Conservation (phyloP, 2,113 vertebrate genomes). For the Elachura formosa region DNA sequence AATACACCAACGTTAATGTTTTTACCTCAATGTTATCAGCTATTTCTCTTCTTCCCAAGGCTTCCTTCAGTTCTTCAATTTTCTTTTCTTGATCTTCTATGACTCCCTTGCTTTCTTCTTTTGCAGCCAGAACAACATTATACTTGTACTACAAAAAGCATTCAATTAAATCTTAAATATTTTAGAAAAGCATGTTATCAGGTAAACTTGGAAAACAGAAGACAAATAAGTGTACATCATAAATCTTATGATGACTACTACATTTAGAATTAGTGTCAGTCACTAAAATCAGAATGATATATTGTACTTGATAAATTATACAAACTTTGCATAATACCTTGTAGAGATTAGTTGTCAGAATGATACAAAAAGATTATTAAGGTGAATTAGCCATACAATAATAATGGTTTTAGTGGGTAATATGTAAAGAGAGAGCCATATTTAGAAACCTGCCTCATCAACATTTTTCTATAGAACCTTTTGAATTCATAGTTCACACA, state of each 20-base stretch:
- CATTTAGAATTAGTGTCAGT: not conserved
- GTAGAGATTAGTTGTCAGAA: not conserved
- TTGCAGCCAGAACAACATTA: slow-evolving; percentile 72
- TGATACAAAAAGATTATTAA: not conserved
- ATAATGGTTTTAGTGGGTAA: too few species aligned
- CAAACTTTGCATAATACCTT: not conserved
- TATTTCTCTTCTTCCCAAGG: slow-evolving; percentile 71
- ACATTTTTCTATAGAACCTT: not conserved
- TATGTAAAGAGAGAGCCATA: not conserved
- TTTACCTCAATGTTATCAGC: slow-evolving; percentile 88
- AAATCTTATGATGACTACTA: not conserved
- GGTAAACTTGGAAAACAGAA: not conserved
- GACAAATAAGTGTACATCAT: not conserved
- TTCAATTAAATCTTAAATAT: not conserved
- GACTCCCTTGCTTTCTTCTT: slow-evolving; percentile 73
- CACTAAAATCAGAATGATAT: not conserved
- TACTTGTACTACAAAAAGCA: slow-evolving; percentile 78
- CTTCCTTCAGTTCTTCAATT: slow-evolving; percentile 79
- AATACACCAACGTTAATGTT: not conserved
- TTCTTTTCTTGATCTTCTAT: slow-evolving; percentile 74
- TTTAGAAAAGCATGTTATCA: not conserved
- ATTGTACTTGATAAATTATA: not conserved
- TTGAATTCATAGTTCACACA: not conserved
- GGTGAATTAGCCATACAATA: not conserved
- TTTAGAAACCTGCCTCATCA: not conserved